A percentile compares a stretch with the other conserved stretches of the same genome.
phyloP scores from a whole-genome alignment of 1,140 invertebrate genomes.

The Papilio dardanus region DNA sequence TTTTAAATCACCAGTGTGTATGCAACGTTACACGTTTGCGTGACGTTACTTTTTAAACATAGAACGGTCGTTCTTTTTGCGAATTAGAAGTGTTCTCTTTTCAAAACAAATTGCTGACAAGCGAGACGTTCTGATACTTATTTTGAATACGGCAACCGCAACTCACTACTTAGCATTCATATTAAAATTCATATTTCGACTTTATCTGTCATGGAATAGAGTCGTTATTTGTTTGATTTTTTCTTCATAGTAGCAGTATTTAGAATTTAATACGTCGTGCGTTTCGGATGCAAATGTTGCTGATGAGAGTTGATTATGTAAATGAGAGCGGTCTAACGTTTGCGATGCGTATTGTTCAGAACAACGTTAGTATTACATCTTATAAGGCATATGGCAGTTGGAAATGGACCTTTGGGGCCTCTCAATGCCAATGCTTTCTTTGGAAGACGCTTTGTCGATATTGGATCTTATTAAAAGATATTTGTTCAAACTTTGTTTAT shows the following conservation, averaged over 20 bases:
- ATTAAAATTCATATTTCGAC: constrained; percentile 29
- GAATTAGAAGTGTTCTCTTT: constrained; percentile 80
- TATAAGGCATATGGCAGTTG: not conserved
- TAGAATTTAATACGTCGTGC: constrained; percentile 63
- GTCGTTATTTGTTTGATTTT: constrained; percentile 33
- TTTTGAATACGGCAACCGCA: constrained; percentile 71
- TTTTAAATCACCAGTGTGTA: no score
- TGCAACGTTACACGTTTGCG: constrained; percentile 61
- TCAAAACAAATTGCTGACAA: constrained; percentile 82
- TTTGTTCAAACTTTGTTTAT: not conserved
- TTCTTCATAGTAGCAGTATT: constrained; percentile 41
- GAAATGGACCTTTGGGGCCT: not conserved
- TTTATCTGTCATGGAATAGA: constrained; percentile 37
- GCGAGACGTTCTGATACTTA: constrained; percentile 73
- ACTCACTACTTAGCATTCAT: constrained; percentile 44
- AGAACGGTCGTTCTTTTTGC: constrained; percentile 77
- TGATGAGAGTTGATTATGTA: constrained; percentile 78
- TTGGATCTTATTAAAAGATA: not conserved
- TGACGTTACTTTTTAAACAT: constrained; percentile 79
- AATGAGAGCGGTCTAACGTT: constrained; percentile 58
- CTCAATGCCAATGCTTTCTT: no score
- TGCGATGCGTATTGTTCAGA: constrained; percentile 49
- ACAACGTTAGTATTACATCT: constrained; percentile 13
- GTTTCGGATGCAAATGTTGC: constrained; percentile 69
- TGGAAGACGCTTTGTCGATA: not conserved